Conservation (phyloP, 2,888 invertebrate species). For the Melikaiella ostensackeni region DNA sequence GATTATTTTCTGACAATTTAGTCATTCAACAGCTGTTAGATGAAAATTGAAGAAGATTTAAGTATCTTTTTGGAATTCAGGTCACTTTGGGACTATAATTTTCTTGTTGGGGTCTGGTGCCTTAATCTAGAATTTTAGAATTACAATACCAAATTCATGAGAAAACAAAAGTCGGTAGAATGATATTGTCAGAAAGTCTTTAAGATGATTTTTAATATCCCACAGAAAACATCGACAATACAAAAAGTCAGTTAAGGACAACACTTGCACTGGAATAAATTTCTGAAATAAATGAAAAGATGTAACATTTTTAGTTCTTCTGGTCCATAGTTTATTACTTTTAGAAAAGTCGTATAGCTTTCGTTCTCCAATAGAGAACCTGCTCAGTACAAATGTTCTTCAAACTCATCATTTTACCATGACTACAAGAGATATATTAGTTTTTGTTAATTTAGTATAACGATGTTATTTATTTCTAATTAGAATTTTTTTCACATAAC, state of each 20-base stretch:
- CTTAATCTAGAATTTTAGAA: background rate
- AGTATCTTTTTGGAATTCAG: constrained; percentile 12
- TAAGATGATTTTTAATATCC: background rate
- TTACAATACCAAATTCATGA: background rate
- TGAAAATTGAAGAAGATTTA: constrained; percentile 25
- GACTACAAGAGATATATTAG: no score
- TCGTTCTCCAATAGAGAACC: no score
- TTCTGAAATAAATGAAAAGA: no score
- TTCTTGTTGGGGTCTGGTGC: background rate
- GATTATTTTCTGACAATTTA: constrained; percentile 24
- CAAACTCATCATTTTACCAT: no score
- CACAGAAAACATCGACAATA: background rate
- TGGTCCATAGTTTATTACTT: no score
- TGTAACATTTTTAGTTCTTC: no score
- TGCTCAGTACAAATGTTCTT: no score
- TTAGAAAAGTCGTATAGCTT: no score
- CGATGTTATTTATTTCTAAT: no score
- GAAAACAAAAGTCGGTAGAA: background rate
- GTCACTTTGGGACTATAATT: constrained; percentile 3
- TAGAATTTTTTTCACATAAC: no score
- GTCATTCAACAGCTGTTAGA: constrained; percentile 34
- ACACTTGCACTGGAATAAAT: background rate
- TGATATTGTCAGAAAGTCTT: background rate
- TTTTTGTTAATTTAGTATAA: no score
- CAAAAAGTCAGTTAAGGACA: background rate